These are phyloP conservation scores for Galagoides demidoff DNA, from an alignment of 2,797 vertebrate genomes.

Conservation along the genomic window DNA sequence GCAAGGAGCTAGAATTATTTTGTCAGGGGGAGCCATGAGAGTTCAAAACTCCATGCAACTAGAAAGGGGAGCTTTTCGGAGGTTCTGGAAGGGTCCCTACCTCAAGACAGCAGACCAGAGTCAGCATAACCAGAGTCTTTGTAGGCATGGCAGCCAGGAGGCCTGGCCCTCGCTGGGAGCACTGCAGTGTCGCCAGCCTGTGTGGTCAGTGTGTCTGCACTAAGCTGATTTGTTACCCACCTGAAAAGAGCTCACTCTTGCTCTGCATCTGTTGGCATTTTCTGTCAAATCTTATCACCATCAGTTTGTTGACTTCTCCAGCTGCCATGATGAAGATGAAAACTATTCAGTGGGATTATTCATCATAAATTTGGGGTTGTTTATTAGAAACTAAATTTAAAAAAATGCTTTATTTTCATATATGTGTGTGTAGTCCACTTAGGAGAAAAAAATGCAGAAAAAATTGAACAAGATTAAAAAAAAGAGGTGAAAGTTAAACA, in stretches of 20 bases:
- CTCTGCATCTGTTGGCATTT: not conserved
- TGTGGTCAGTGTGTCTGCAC: too few relatives aligned
- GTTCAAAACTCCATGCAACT: not conserved
- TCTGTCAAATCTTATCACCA: not conserved
- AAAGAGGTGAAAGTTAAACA: not conserved
- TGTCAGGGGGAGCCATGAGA: not conserved
- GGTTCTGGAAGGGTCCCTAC: not conserved
- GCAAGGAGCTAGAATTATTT: not conserved
- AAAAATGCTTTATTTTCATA: not conserved
- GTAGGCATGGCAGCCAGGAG: not conserved
- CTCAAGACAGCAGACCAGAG: not conserved
- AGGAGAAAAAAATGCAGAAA: not conserved
- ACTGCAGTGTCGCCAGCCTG: not conserved
- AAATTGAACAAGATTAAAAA: not conserved
- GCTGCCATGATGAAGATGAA: not conserved
- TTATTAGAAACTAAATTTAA: not conserved
- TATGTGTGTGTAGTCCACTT: not conserved
- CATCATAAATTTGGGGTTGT: not conserved
- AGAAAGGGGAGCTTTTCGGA: not conserved
- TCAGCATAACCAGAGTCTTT: not conserved
- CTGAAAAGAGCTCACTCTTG: not conserved
- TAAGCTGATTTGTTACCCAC: not conserved
- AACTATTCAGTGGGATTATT: not conserved
- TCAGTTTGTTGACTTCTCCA: not conserved
- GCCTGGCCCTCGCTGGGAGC: accelerated